A percentile compares a stretch with the other conserved stretches of the same genome.
Conservation (phyloP, 1,140 invertebrate genomes). For the Mylabris phalerata region DNA sequence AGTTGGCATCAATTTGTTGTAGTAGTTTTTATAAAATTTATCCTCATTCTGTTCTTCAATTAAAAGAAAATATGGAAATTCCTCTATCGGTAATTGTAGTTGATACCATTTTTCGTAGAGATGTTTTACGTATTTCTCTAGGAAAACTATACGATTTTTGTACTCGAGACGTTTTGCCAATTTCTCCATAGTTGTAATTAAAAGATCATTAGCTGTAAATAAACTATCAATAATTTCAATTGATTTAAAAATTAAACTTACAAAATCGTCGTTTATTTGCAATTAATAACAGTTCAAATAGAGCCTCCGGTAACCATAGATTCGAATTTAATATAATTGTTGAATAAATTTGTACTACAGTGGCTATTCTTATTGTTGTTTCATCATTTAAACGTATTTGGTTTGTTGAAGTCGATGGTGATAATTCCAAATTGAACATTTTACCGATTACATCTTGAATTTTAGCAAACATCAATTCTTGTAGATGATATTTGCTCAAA, state of each 20-base stretch:
- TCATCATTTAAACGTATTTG: slow-evolving; percentile 38
- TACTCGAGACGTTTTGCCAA: slow-evolving; percentile 23
- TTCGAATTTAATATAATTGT: slow-evolving; percentile 40
- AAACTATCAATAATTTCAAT: neutral
- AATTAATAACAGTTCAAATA: slow-evolving; percentile 41
- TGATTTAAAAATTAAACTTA: slow-evolving; percentile 5
- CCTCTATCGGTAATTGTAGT: slow-evolving; percentile 30
- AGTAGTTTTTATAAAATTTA: neutral
- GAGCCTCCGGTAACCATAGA: slow-evolving; percentile 39
- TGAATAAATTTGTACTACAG: slow-evolving; percentile 39
- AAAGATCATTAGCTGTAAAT: neutral
- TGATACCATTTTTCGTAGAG: neutral
- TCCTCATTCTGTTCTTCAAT: slow-evolving; percentile 3
- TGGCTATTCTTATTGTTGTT: slow-evolving; percentile 35
- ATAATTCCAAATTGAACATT: neutral
- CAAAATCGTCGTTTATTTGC: slow-evolving; percentile 36
- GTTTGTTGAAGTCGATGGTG: slow-evolving; percentile 2
- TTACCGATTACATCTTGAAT: slow-evolving; percentile 19
- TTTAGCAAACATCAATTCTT: slow-evolving; percentile 29
- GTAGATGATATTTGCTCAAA: slow-evolving; percentile 31
- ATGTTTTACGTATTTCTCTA: slow-evolving; percentile 41
- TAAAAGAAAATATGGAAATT: slow-evolving; percentile 1
- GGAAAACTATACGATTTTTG: slow-evolving; percentile 27
- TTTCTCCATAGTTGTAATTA: slow-evolving; percentile 29
- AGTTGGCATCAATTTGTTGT: neutral